These are phyloP conservation scores for Arctia plantaginis DNA, from an alignment of 2,888 invertebrate species.

Conservation along the genomic window DNA sequence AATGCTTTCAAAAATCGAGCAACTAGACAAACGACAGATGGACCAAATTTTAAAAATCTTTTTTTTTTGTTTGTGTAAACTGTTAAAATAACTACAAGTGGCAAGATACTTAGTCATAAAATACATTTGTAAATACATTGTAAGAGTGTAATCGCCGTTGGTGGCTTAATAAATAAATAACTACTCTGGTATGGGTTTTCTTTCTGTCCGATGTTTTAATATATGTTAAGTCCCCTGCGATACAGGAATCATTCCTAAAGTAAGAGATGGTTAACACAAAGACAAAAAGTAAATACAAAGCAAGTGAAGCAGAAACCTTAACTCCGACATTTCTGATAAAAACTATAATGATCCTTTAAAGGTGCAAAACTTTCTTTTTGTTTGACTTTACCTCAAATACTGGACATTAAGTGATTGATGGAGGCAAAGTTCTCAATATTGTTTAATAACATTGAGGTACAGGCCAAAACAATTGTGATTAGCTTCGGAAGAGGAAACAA, in stretches of 20 bases:
- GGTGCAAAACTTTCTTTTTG: neutral
- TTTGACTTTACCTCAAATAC: neutral
- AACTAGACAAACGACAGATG: neutral
- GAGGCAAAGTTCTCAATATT: neutral
- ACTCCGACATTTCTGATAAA: neutral
- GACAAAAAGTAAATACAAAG: neutral
- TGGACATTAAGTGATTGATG: constrained; percentile 1
- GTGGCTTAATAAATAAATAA: no score
- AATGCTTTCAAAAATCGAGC: neutral
- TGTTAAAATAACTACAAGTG: no score
- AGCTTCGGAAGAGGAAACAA: neutral
- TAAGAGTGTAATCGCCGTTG: no score
- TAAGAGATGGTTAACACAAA: neutral
- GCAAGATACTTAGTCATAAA: no score
- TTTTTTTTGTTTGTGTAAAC: no score
- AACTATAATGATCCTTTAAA: neutral
- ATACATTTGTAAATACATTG: no score
- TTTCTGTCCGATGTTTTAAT: neutral
- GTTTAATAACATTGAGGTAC: neutral
- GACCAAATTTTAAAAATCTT: no score
- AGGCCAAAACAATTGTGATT: neutral
- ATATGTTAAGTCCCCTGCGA: rapidly evolving
- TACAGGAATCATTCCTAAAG: neutral
- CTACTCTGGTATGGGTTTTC: no score
- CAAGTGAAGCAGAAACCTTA: neutral